Conservation (phyloP, 2,888 invertebrate genomes). For the Piscicola geometra region DNA sequence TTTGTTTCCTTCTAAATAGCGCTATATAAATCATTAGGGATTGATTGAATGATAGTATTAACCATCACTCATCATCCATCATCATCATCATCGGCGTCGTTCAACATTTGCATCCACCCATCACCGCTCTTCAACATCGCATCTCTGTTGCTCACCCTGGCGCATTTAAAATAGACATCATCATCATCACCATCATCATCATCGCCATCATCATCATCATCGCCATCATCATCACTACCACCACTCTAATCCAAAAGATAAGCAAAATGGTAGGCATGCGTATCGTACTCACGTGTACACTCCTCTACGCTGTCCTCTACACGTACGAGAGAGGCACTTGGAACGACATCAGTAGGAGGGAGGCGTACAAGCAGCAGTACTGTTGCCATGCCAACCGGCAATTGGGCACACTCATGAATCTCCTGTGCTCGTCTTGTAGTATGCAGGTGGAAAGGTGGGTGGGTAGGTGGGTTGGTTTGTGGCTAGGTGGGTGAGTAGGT, state of each 20-base stretch:
- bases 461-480: neutral
- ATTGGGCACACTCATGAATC: conserved; percentile 75
- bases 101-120: neutral
- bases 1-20: no score
- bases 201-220: conserved; percentile 1
- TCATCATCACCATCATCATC: conserved; percentile 34
- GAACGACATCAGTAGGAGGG: conserved; percentile 92
- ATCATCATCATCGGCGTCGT: neutral
- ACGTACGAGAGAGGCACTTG: conserved; percentile 92
- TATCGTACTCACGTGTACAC: conserved; percentile 77
- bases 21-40: neutral
- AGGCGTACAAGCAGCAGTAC: conserved; percentile 88
- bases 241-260: conserved; percentile 63
- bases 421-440: conserved; percentile 93
- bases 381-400: conserved; percentile 60
- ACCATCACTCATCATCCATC: neutral
- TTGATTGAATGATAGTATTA: neutral
- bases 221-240: neutral
- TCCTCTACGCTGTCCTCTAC: conserved; percentile 82
- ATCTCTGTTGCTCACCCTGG: neutral
- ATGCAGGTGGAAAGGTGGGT: conserved; percentile 72
- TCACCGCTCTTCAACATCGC: neutral
- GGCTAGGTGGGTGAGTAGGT: neutral
- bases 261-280: conserved; percentile 96
- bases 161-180: conserved; percentile 14